Percentiles rank a stretch among this genome's conserved stretches.
Evolutionary conservation across 2,113 vertebrate genomes (phyloP).

Genomic region (Myxocyprinus asiaticus): DNA sequence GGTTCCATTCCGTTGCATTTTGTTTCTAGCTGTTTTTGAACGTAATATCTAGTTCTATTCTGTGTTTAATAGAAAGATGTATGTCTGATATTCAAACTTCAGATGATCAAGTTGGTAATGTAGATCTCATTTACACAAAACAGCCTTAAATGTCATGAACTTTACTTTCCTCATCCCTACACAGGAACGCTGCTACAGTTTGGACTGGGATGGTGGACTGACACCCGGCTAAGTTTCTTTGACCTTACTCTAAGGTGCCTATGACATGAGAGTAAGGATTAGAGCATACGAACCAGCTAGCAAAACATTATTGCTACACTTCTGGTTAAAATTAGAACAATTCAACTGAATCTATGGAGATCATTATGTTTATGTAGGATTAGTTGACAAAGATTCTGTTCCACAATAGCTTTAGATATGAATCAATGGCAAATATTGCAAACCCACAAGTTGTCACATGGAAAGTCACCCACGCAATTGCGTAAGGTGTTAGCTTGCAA

Average conservation of each 20-base stretch:
- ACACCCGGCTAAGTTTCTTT: slow-evolving; percentile 33
- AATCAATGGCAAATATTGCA: not conserved
- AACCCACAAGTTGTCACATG: not conserved
- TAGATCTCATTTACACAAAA: slow-evolving; percentile 14
- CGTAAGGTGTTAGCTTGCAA: slow-evolving; percentile 43
- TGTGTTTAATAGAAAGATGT: not conserved
- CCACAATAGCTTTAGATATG: not conserved
- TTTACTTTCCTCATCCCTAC: not conserved
- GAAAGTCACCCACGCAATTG: slow-evolving; percentile 49
- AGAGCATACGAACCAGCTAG: slow-evolving; percentile 1
- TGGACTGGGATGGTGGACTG: slow-evolving; percentile 5
- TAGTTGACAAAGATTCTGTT: not conserved
- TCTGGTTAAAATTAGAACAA: slow-evolving; percentile 6
- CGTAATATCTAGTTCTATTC: no score
- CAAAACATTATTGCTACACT: slow-evolving; percentile 14
- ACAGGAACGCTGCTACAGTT: not conserved
- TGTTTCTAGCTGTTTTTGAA: no score
- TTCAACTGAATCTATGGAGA: not conserved
- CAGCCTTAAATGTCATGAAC: slow-evolving; percentile 37
- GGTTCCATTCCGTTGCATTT: no score
- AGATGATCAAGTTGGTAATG: not conserved
- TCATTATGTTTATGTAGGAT: not conserved
- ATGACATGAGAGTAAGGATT: slow-evolving; percentile 6
- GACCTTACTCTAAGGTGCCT: slow-evolving; percentile 38
- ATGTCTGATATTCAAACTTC: not conserved